Conservation (phyloP, 2,888 invertebrate genomes). For the Hypselothyrea guttata region DNA sequence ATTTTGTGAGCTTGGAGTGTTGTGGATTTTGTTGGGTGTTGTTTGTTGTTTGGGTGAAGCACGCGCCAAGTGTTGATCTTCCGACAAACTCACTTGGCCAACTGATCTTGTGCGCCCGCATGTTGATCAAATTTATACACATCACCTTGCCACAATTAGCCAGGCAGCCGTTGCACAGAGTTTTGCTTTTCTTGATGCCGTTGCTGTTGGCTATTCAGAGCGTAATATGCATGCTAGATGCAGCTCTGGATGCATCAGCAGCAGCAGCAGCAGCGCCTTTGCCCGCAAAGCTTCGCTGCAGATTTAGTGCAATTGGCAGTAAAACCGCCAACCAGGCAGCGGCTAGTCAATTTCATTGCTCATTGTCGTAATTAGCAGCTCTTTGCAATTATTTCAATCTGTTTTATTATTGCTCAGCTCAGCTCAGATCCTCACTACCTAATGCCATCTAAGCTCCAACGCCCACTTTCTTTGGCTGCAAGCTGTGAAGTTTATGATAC, state of each 20-base stretch:
- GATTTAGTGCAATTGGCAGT: conserved; percentile 76
- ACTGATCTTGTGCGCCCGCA: conserved; percentile 76
- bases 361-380: conserved; percentile 71
- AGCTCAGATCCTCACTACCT: conserved; percentile 23
- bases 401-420: conserved; percentile 26
- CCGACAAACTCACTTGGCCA: conserved; percentile 63
- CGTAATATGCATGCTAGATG: conserved; percentile 72
- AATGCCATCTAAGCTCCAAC: conserved; percentile 59
- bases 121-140: conserved; percentile 77
- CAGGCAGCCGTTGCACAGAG: conserved; percentile 71
- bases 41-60: conserved; percentile 9
- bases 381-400: conserved; percentile 64
- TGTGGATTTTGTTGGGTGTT: conserved; percentile 15
- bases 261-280: conserved; percentile 24
- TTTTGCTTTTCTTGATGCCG: conserved; percentile 56
- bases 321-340: conserved; percentile 15
- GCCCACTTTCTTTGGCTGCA: conserved; percentile 76
- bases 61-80: conserved; percentile 22
- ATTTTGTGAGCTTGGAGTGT: conserved; percentile 38
- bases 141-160: conserved; percentile 73
- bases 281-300: conserved; percentile 78
- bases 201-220: conserved; percentile 71
- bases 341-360: conserved; percentile 58
- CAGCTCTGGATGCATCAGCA: conserved; percentile 32
- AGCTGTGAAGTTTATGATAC: conserved; percentile 24